phyloP scores from a whole-genome alignment of 2,797 vertebrate genomes.

The Tolypeutes matacus region DNA sequence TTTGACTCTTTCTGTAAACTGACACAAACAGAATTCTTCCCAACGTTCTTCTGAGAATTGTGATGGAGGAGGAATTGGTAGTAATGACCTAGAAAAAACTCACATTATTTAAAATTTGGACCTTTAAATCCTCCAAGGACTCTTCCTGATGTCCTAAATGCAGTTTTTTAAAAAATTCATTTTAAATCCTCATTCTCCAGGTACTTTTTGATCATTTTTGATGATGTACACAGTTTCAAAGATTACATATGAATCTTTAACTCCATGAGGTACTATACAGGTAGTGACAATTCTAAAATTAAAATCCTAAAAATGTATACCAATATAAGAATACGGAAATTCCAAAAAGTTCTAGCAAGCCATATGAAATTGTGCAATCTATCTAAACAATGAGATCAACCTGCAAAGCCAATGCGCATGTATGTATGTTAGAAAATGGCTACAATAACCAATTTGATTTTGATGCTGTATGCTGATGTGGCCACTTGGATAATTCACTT shows the following conservation, averaged over 20 bases:
- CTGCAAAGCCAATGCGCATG: not conserved
- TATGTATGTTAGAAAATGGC: constrained; percentile 38
- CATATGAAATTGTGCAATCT: not conserved
- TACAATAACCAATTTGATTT: constrained; percentile 9
- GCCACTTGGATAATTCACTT: constrained; percentile 36
- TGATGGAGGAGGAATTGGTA: constrained; percentile 35
- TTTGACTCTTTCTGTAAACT: constrained; percentile 76
- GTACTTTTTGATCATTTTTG: not conserved
- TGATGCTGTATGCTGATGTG: constrained; percentile 27
- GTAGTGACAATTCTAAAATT: constrained; percentile 23
- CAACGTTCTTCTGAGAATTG: constrained; percentile 74
- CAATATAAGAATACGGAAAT: not conserved
- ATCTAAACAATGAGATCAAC: not conserved
- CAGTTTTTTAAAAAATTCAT: not conserved
- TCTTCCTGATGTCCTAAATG: not conserved
- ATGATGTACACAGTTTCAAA: not conserved
- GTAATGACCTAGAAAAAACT: constrained; percentile 72
- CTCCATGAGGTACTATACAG: not conserved
- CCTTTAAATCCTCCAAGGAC: constrained; percentile 15
- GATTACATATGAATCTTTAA: not conserved
- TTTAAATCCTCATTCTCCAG: not conserved
- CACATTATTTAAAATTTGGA: constrained; percentile 35
- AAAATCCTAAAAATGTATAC: constrained; percentile 31
- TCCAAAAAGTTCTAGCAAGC: not conserved
- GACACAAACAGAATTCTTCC: constrained; percentile 72